Conservation (phyloP, 2,113 vertebrate species). For the Peromyscus maniculatus region DNA sequence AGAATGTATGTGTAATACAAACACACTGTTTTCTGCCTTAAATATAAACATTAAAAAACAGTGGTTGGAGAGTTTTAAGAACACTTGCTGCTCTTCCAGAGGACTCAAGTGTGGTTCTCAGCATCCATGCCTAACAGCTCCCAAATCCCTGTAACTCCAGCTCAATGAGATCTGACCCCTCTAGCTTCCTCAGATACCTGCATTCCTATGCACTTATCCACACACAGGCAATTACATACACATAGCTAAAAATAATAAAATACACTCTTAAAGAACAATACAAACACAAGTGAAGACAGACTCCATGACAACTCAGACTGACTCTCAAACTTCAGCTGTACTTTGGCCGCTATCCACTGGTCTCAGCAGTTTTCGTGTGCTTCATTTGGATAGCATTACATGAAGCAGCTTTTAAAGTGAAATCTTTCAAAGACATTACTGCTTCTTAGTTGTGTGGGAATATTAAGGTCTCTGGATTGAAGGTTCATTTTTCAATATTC, state of each 20-base stretch:
- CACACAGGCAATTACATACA: not conserved
- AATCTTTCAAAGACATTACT: not conserved
- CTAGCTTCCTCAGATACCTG: not conserved
- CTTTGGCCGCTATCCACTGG: not conserved
- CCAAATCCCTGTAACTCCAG: not conserved
- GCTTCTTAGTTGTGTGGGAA: not conserved
- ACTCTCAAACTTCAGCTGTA: slow-evolving; percentile 6
- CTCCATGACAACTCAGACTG: not conserved
- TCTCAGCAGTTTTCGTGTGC: slow-evolving; percentile 5
- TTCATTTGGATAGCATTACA: slow-evolving; percentile 20
- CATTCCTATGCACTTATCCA: not conserved
- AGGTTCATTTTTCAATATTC: slow-evolving; percentile 32
- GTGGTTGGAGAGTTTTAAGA: not conserved
- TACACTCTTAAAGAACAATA: not conserved
- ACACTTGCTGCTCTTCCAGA: not conserved
- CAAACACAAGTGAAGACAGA: not conserved
- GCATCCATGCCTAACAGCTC: not conserved
- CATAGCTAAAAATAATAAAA: not conserved
- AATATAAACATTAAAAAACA: not conserved
- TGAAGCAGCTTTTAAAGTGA: slow-evolving; percentile 30
- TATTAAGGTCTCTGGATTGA: not conserved
- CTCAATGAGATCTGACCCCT: not conserved
- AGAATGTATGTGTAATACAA: not conserved
- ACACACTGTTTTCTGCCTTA: not conserved
- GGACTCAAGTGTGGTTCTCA: not conserved